Conservation (phyloP, 2,888 invertebrate genomes). For the Machimus rusticus region DNA sequence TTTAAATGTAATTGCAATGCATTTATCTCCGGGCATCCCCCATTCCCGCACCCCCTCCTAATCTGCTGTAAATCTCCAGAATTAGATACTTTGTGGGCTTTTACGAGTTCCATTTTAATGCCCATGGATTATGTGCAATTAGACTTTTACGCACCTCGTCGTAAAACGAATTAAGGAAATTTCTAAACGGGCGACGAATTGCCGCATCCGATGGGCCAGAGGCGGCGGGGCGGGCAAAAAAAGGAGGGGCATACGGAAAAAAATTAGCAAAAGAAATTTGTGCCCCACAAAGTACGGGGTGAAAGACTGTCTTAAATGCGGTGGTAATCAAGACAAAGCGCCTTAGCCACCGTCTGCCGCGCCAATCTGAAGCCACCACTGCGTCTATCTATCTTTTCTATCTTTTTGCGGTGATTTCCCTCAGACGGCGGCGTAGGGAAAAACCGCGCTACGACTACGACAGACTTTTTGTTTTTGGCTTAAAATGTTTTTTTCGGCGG, state of each 20-base stretch:
- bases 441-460: background rate
- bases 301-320: background rate
- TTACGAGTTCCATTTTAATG: conserved; percentile 25
- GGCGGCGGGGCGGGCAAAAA: background rate
- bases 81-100: conserved; percentile 1
- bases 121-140: conserved; percentile 43
- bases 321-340: background rate
- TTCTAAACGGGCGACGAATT: background rate
- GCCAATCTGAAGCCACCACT: background rate
- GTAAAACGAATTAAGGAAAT: conserved; percentile 37
- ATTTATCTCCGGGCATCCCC: background rate
- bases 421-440: background rate
- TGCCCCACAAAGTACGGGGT: background rate
- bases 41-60: background rate
- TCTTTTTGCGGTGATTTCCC: background rate
- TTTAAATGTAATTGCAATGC: conserved; percentile 7
- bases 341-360: background rate
- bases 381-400: background rate
- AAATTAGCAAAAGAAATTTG: background rate
- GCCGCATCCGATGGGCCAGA: background rate
- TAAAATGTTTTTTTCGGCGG: background rate
- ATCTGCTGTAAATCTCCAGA: background rate
- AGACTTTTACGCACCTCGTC: conserved; percentile 43
- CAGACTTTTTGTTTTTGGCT: background rate
- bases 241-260: background rate